These are phyloP conservation scores for Candoia aspera DNA, from an alignment of 2,113 vertebrate genomes.

Conservation along the genomic window DNA sequence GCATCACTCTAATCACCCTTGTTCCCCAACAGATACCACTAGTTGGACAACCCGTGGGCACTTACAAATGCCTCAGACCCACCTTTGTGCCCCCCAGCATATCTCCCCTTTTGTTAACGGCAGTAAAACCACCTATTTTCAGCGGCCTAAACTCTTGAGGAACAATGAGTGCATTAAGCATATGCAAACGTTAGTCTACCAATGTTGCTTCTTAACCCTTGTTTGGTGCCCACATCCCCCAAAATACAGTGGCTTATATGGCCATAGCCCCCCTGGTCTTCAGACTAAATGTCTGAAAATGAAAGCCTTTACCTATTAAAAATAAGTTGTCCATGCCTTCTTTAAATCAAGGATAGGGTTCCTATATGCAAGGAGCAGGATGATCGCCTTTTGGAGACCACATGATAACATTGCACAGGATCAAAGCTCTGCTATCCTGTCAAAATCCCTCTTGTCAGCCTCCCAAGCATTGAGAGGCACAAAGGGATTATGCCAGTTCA, in stretches of 20 bases:
- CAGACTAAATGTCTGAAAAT: background rate
- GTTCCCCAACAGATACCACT: too few species aligned
- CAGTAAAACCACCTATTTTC: background rate
- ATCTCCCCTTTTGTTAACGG: background rate
- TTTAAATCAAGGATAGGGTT: background rate
- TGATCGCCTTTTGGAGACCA: background rate
- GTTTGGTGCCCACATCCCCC: background rate
- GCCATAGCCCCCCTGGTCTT: background rate
- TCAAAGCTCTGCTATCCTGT: too few species aligned
- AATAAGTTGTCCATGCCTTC: background rate
- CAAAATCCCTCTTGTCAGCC: background rate
- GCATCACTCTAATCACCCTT: too few species aligned
- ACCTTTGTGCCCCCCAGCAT: background rate
- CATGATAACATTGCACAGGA: background rate
- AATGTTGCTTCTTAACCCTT: background rate
- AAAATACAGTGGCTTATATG: background rate
- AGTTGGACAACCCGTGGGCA: too few species aligned
- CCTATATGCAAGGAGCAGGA: background rate
- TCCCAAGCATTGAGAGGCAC: background rate
- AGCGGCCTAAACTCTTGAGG: background rate
- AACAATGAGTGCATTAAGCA: background rate
- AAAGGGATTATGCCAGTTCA: background rate
- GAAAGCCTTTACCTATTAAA: background rate
- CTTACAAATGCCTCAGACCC: too few species aligned
- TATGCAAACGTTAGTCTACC: background rate